Percentiles rank a stretch among this genome's conserved stretches.
Conservation (phyloP, 2,797 vertebrate species). For the Caiman crocodilus region DNA sequence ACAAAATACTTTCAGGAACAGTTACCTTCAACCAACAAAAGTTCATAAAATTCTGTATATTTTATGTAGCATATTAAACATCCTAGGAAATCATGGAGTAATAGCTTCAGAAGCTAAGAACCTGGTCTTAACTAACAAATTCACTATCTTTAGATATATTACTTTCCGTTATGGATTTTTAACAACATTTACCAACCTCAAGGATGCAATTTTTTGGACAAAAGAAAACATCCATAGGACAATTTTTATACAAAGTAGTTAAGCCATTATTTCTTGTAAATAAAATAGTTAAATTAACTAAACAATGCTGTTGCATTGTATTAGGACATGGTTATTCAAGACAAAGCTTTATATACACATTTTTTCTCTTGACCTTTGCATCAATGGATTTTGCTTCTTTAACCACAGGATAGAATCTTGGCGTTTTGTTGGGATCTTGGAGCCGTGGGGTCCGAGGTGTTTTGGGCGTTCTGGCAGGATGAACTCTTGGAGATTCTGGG, state of each 20-base stretch:
- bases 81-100: slow-evolving; percentile 70
- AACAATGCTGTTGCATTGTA: neutral
- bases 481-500: slow-evolving; percentile 82
- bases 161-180: neutral
- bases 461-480: slow-evolving; percentile 78
- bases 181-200: neutral
- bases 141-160: neutral
- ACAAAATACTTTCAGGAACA: slow-evolving; percentile 12
- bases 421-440: slow-evolving; percentile 91
- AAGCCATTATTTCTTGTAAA: neutral
- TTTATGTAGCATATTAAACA: slow-evolving; percentile 63
- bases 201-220: slow-evolving; percentile 16
- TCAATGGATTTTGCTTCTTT: slow-evolving; percentile 89
- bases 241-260: neutral
- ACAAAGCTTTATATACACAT: rapidly evolving
- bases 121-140: slow-evolving; percentile 1
- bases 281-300: neutral
- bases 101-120: slow-evolving; percentile 20
- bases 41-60: slow-evolving; percentile 27
- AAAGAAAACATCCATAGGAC: neutral
- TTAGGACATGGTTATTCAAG: neutral
- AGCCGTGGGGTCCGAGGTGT: slow-evolving; percentile 88
- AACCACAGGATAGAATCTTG: slow-evolving; percentile 94
- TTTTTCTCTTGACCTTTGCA: slow-evolving; percentile 81
- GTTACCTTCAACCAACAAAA: slow-evolving; percentile 34